A percentile compares a stretch with the other conserved stretches of the same genome.
These are phyloP conservation scores for Crocodylus rhombifer DNA, from an alignment of 2,797 vertebrate species.

Conservation along the genomic window DNA sequence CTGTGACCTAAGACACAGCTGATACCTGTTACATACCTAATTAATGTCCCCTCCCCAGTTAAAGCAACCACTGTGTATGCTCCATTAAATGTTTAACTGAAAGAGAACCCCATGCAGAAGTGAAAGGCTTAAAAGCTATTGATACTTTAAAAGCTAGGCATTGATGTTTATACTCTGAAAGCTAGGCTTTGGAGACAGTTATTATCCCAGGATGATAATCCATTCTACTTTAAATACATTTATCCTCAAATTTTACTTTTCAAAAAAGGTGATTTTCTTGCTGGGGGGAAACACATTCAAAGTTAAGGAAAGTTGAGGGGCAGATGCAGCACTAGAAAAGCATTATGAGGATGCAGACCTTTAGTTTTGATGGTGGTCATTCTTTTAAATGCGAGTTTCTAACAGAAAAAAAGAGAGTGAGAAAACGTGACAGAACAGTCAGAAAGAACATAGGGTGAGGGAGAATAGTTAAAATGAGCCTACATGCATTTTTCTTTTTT, in stretches of 20 bases:
- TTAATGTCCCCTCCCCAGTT: neutral
- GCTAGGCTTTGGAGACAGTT: constrained; percentile 15
- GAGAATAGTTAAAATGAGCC: neutral
- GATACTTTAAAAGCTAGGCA: neutral
- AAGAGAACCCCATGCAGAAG: neutral
- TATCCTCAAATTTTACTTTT: constrained; percentile 50
- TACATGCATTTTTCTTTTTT: neutral
- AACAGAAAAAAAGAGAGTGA: neutral
- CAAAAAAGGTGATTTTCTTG: neutral
- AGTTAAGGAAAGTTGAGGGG: neutral
- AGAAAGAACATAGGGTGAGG: neutral
- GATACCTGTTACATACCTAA: no score
- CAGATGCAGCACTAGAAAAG: neutral
- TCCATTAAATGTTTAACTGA: neutral
- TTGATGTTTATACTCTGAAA: neutral
- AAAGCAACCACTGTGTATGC: neutral
- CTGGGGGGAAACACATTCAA: neutral
- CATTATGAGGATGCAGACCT: neutral
- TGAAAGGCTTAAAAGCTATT: neutral
- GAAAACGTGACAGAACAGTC: neutral
- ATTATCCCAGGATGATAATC: constrained; percentile 52
- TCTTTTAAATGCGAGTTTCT: neutral
- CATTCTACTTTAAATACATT: constrained; percentile 56
- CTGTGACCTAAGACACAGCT: neutral
- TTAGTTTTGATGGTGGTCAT: neutral